Percentiles rank a stretch among this genome's conserved stretches.
phyloP scores from a whole-genome alignment of 2,888 invertebrate genomes.

The Nemotelus pantherinus region DNA sequence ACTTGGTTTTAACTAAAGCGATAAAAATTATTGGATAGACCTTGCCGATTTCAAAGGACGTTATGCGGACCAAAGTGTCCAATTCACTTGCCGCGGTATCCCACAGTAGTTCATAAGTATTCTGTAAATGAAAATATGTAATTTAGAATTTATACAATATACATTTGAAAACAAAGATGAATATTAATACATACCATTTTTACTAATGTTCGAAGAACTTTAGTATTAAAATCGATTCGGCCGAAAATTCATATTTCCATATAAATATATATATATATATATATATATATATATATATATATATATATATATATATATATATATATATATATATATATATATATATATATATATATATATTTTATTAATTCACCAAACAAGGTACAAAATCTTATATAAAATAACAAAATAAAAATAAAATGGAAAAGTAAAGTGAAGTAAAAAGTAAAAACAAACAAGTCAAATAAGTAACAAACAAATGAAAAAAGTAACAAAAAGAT shows the following conservation, averaged over 20 bases:
- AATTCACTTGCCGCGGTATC: background rate
- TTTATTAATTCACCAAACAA: too few relatives aligned
- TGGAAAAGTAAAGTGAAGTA: too few relatives aligned
- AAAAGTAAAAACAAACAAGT: too few relatives aligned
- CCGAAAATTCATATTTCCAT: background rate
- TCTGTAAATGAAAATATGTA: background rate
- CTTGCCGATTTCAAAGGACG: background rate
- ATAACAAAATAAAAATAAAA: too few relatives aligned
- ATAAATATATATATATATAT: background rate
- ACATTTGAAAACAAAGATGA: background rate
- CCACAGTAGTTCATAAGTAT: background rate
- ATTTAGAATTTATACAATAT: background rate
- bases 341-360: too few relatives aligned
- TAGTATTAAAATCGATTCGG: background rate
- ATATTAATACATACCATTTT: background rate
- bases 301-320: conserved; percentile 1
- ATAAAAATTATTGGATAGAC: too few relatives aligned
- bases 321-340: background rate
- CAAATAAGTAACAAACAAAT: too few relatives aligned
- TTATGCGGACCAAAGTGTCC: background rate
- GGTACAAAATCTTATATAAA: too few relatives aligned
- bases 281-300: background rate
- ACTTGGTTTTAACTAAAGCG: background rate
- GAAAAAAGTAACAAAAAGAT: too few relatives aligned
- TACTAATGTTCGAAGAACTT: background rate